Evolutionary conservation across 2,113 vertebrate species (phyloP).

Genomic region (Gopherus flavomarginatus): DNA sequence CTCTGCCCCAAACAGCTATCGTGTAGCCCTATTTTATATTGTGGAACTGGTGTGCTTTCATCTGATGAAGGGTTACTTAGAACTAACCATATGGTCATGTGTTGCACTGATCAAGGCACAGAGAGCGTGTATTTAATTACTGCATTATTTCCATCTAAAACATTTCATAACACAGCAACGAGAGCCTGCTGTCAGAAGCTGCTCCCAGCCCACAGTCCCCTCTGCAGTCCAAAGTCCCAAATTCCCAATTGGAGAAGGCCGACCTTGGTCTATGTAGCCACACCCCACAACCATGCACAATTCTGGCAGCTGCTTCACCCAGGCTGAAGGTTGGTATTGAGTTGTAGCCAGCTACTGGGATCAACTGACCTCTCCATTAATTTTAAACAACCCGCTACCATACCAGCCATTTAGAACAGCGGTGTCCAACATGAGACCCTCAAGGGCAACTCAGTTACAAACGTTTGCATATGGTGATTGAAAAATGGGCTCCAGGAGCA

Average conservation of each 20-base stretch:
- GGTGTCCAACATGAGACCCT: not conserved
- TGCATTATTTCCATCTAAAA: not conserved
- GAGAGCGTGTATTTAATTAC: not conserved
- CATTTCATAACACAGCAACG: not conserved
- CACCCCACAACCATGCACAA: not conserved
- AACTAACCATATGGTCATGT: not conserved
- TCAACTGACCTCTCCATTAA: not conserved
- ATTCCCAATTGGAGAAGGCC: not conserved
- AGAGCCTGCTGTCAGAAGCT: not conserved
- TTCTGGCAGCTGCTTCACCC: not conserved
- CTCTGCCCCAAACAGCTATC: not conserved
- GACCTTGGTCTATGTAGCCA: not conserved
- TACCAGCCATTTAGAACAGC: not conserved
- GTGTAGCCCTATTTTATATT: not conserved
- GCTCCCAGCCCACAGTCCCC: not conserved
- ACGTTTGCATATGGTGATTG: not conserved
- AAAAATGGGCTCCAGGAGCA: not conserved
- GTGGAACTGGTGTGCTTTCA: not conserved
- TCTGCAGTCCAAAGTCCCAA: not conserved
- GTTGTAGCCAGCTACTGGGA: not conserved
- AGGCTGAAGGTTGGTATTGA: not conserved
- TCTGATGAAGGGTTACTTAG: constrained; percentile 41
- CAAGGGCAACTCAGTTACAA: not conserved
- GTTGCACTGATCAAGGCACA: not conserved
- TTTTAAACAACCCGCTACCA: not conserved